Evolutionary conservation across 2,888 invertebrate species (phyloP), one percentile per base, ranked within the genome.

Genomic region (Julus scandinavius): DNA sequence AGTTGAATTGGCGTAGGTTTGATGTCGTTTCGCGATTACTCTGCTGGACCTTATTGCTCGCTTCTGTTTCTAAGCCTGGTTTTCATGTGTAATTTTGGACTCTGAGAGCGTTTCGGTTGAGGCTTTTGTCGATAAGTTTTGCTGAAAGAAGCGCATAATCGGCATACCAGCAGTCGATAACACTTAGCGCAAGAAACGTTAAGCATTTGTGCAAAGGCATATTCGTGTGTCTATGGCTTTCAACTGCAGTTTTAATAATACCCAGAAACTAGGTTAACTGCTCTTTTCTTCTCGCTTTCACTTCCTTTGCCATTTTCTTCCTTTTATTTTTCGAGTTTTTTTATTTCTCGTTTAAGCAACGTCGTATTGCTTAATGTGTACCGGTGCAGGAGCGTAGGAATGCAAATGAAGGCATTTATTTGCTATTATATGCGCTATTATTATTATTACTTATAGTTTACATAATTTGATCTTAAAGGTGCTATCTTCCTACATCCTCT

Each of bases 101-200:
- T 20, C 5, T 4, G 4, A 63, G 7, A 2, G 63, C 20, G 5
- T 6, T 20, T 63, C 20, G 58, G 58, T 20, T n/a, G 63, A 63
- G 20, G 20, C 63, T n/a, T 63, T 63, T 63, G 63, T 63, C 63
- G 63, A 63, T 63, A 63, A 63, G 7, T 63, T 63, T 63, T 63
- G 63, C 63, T 5, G 20, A 63, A 63, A 63, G 63, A 63, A 63
- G 63, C 63, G 63, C 63, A 63, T 63, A 63, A 63, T 63, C 63
- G 63, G 63, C 63, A 63, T 63, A 63, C 63, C 63, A 63, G 63
- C 63, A 63, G 63, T 63, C 63, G 63, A 63, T 63, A 63, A 63
- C 63, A 63, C 63, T 63, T 63, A 63, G 63, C 63, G 63, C 17
- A 63, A 63, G 63, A 63, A 63, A 63, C 63, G 63, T 63, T 63